A percentile compares a stretch with the other conserved stretches of the same genome.
Conservation (phyloP, 2,888 invertebrate species). For the Spodoptera picta region DNA sequence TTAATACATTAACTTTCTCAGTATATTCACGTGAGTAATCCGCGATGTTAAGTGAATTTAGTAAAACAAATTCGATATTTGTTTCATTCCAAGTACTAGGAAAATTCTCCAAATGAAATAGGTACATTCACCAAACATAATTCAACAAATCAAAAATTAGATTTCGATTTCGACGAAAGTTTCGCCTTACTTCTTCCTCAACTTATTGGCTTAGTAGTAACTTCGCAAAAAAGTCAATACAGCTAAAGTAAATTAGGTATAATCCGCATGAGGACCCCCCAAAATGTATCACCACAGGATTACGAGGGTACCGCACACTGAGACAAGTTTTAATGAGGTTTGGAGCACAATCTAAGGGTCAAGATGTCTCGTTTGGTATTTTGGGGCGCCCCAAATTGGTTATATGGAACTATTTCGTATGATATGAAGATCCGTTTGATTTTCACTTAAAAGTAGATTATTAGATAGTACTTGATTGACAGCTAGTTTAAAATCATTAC, state of each 20-base stretch:
- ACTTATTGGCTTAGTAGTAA: constrained; percentile 1
- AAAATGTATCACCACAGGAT: constrained; percentile 48
- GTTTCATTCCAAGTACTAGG: too few species aligned
- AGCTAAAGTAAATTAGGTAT: constrained; percentile 46
- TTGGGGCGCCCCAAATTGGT: constrained; percentile 33
- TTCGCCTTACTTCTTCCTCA: not conserved
- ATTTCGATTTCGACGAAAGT: not conserved
- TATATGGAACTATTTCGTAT: constrained; percentile 20
- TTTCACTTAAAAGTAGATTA: constrained; percentile 24
- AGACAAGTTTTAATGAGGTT: constrained; percentile 59
- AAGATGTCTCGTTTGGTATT: constrained; percentile 44
- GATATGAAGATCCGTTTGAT: constrained; percentile 19
- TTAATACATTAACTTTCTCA: too few species aligned
- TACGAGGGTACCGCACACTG: constrained; percentile 46
- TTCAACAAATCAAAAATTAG: too few species aligned
- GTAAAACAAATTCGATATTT: too few species aligned
- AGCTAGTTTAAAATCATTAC: too few species aligned
- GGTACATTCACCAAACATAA: too few species aligned
- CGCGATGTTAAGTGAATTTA: too few species aligned
- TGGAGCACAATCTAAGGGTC: constrained; percentile 37
- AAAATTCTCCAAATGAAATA: too few species aligned
- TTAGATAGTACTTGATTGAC: too few species aligned
- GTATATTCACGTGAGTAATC: too few species aligned
- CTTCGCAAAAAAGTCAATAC: constrained; percentile 41
- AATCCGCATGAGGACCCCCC: constrained; percentile 34